Evolutionary conservation across 2,113 vertebrate genomes (phyloP).

Genomic region (Heteronetta atricapilla): DNA sequence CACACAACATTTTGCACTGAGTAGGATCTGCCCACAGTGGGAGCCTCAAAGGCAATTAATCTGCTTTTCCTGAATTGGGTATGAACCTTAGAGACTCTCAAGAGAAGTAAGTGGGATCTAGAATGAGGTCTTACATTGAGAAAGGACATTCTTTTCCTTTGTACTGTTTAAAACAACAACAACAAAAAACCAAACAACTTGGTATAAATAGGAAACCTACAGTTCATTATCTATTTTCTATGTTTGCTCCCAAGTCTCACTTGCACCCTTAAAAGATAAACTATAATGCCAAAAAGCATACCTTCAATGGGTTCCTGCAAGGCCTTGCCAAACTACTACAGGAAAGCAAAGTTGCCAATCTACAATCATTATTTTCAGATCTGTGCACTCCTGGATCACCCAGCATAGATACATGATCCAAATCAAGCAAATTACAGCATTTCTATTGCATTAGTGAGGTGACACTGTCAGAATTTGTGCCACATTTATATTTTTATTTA

Average conservation of each 20-base stretch:
- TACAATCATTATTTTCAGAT: not conserved
- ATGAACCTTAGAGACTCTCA: not conserved
- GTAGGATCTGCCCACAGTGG: not conserved
- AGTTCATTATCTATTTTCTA: not conserved
- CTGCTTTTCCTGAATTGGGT: not conserved
- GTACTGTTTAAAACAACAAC: not conserved
- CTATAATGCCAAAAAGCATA: not conserved
- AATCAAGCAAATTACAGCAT: not conserved
- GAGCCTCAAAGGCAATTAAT: not conserved
- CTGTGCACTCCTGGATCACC: not conserved
- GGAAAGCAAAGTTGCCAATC: not conserved
- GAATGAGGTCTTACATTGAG: not conserved
- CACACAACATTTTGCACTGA: not conserved
- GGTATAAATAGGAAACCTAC: not conserved
- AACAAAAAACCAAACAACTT: not conserved
- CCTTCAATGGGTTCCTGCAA: not conserved
- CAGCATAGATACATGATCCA: not conserved
- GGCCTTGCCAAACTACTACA: not conserved
- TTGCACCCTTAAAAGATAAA: not conserved
- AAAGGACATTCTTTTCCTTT: not conserved
- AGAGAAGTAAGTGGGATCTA: not conserved
- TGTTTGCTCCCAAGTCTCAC: not conserved
- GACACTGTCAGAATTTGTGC: not conserved
- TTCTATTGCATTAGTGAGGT: not conserved
- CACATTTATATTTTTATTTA: not conserved